phyloP scores from a whole-genome alignment of 2,797 vertebrate genomes.

The Hemitrygon akajei region DNA sequence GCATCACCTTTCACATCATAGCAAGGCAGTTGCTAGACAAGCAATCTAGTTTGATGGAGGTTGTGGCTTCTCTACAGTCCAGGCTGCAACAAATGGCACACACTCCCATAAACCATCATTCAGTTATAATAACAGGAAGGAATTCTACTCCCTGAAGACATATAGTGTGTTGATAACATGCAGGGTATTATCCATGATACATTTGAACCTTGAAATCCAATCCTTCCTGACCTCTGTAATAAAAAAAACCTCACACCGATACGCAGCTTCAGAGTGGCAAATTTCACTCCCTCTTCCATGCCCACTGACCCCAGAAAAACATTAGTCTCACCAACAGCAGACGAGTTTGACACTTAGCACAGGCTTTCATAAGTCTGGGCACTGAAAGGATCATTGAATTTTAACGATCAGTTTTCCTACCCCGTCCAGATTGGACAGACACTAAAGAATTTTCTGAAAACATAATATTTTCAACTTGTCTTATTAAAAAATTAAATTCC shows the following conservation, averaged over 20 bases:
- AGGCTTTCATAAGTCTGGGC: neutral
- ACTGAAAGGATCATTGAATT: neutral
- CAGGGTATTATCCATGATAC: neutral
- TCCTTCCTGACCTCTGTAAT: neutral
- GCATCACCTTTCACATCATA: neutral
- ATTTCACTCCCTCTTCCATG: neutral
- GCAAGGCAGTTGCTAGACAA: neutral
- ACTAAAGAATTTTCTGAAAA: neutral
- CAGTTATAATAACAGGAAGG: neutral
- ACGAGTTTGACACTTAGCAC: neutral
- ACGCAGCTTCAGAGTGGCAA: neutral
- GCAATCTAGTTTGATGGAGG: neutral
- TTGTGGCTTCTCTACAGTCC: neutral
- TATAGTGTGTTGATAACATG: neutral
- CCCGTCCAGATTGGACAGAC: neutral
- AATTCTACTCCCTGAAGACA: neutral
- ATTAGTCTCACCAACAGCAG: neutral
- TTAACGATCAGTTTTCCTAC: neutral
- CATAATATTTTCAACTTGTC: neutral
- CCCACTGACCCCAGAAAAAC: neutral
- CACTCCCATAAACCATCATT: neutral
- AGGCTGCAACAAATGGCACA: neutral
- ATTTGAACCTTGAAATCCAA: neutral
- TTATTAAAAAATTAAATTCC: neutral
- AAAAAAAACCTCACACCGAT: neutral